Base-by-base conservation (phyloP, 1,140 invertebrate genomes). In the Atta colombica region DNA sequence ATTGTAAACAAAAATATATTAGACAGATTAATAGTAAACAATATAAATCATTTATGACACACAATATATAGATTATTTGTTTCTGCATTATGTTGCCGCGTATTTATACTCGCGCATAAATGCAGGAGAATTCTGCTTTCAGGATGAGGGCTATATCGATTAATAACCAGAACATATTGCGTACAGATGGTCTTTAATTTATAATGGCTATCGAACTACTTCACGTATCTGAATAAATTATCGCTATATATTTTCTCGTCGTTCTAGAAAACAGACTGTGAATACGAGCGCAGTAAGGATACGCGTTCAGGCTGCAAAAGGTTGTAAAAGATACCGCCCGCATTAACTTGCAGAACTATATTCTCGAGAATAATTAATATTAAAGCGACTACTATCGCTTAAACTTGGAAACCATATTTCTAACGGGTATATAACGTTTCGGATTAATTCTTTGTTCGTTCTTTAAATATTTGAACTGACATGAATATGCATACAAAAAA, bases 341-440 rank as follows among this genome's bases (percentile, higher is more conserved):
- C 75, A 60, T 85, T 85, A 45, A 75, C 87, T 53, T 58, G 49
- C 55, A n/a, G 74, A 80, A 28, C 39, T 1, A 63, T 78, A 66
- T 53, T 21, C 86, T n/a, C 82, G 63, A 1, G 28, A 45, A 88
- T 85, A 85, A 85, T 89, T 88, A 89, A 88, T 80, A 81, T 60
- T 58, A 51, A 86, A 78, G 53, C 55, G 65, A n/a, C 18, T n/a
- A 18, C 21, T 63, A 74, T 75, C 72, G 71, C n/a, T n/a, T 66
- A n/a, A 88, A 49, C 45, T 49, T 25, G n/a, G 69, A 65, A 39
- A 51, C 18, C 16, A 25, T n/a, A 6, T 63, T 85, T 82, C 60
- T 63, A 85, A 74, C 63, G 21, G 10, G 18, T 45, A 65, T 72
- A 16, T 58, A 6, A 21, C 21, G 25, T n/a, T 77, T 16, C n/a